Evolutionary conservation across 2,797 vertebrate genomes (phyloP).

Genomic region (Onychomys leucogaster): DNA sequence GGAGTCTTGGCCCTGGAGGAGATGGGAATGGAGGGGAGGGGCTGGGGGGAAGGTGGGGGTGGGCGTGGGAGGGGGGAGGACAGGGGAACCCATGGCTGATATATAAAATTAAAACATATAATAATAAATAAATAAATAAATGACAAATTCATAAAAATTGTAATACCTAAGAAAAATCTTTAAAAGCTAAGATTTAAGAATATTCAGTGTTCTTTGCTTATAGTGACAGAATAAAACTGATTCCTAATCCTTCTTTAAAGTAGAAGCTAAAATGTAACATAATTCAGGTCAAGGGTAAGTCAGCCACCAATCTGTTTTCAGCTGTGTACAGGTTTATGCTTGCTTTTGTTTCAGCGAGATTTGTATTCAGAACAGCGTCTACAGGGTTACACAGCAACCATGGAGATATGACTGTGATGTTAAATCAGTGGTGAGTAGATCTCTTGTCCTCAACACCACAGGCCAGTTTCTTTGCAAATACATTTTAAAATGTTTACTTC

Average conservation of each 20-base stretch:
- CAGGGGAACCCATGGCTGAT: no score
- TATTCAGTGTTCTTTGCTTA: not conserved
- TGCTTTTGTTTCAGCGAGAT: not conserved
- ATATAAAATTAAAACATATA: no score
- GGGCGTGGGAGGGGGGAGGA: no score
- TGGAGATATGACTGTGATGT: not conserved
- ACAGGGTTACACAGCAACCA: not conserved
- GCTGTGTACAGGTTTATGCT: not conserved
- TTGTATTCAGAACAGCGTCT: not conserved
- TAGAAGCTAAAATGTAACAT: not conserved
- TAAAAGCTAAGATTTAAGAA: not conserved
- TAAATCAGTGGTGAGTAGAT: not conserved
- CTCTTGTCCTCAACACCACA: not conserved
- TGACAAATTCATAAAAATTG: not conserved
- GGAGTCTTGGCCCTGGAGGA: no score
- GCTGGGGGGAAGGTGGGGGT: no score
- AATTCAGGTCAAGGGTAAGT: not conserved
- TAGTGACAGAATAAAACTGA: not conserved
- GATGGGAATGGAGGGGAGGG: no score
- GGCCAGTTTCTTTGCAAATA: not conserved
- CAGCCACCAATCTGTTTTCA: not conserved
- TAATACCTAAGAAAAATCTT: constrained; percentile 1
- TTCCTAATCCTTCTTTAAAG: not conserved
- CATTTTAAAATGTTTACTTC: not conserved
- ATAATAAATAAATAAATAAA: no score